Evolutionary conservation across 2,888 invertebrate species (phyloP).

Genomic region (Caenorhabditis sp.): DNA sequence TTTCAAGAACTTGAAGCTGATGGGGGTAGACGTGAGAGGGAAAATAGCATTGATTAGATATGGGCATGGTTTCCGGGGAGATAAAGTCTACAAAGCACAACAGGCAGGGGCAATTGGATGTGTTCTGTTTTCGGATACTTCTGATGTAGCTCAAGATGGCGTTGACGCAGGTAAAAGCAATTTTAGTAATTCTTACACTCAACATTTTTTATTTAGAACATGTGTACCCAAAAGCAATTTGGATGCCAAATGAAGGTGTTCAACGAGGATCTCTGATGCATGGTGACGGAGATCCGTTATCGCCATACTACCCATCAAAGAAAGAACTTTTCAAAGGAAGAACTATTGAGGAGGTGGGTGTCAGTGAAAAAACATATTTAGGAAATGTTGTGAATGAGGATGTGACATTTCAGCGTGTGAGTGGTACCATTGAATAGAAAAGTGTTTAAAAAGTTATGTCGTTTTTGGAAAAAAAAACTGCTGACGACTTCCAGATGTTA

Average conservation of each 20-base stretch:
- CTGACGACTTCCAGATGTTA: too few species aligned
- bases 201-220: slow-evolving; percentile 63
- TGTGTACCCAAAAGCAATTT: slow-evolving; percentile 84
- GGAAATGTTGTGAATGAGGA: slow-evolving; percentile 7
- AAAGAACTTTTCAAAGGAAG: slow-evolving; percentile 81
- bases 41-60: slow-evolving; percentile 85
- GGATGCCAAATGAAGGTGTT: slow-evolving; percentile 85
- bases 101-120: slow-evolving; percentile 83
- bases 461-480: too few species aligned
- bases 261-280: slow-evolving; percentile 85
- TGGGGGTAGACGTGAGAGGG: slow-evolving; percentile 81
- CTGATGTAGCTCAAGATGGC: slow-evolving; percentile 80
- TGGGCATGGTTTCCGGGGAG: slow-evolving; percentile 85
- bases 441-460: too few species aligned
- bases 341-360: slow-evolving; percentile 72
- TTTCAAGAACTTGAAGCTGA: slow-evolving; percentile 76
- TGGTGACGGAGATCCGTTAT: slow-evolving; percentile 85
- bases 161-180: slow-evolving; percentile 70
- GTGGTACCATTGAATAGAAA: too few species aligned
- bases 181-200: background rate
- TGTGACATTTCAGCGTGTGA: too few species aligned
- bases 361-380: too few species aligned
- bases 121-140: slow-evolving; percentile 82
- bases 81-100: slow-evolving; percentile 83
- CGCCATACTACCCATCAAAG: slow-evolving; percentile 85